Conservation (phyloP, 2,888 invertebrate genomes). For the Pelosia muscerda region DNA sequence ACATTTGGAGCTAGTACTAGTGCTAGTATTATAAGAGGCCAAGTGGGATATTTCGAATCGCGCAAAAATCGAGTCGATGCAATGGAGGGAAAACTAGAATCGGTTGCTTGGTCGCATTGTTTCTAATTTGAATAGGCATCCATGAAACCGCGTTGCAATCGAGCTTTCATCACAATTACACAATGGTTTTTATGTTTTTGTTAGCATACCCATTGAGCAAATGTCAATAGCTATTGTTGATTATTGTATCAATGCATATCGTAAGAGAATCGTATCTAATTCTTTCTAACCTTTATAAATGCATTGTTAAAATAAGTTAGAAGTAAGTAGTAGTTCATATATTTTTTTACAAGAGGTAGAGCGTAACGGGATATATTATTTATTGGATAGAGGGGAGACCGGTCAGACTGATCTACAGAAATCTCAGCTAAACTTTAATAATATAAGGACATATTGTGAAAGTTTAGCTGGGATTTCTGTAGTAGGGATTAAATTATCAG, state of each 20-base stretch:
- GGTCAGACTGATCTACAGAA: too few relatives aligned
- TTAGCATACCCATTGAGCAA: constrained; percentile 19
- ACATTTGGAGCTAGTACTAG: too few relatives aligned
- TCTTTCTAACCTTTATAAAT: not conserved
- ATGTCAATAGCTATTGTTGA: constrained; percentile 22
- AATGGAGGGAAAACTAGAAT: not conserved
- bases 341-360: not conserved
- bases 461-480: too few relatives aligned
- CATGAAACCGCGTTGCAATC: constrained; percentile 18
- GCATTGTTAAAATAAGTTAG: not conserved
- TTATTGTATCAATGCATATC: constrained; percentile 14
- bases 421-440: too few relatives aligned
- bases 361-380: not conserved
- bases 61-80: not conserved
- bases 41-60: too few relatives aligned
- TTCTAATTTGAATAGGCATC: constrained; percentile 19
- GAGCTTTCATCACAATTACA: constrained; percentile 19
- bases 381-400: not conserved
- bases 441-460: too few relatives aligned
- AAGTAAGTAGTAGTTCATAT: not conserved
- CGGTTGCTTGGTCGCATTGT: constrained; percentile 13
- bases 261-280: constrained; percentile 6
- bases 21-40: too few relatives aligned
- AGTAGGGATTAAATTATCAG: too few relatives aligned
- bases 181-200: constrained; percentile 20